Evolutionary conservation across 2,888 invertebrate species (phyloP).

Genomic region (Orchestes rusci): DNA sequence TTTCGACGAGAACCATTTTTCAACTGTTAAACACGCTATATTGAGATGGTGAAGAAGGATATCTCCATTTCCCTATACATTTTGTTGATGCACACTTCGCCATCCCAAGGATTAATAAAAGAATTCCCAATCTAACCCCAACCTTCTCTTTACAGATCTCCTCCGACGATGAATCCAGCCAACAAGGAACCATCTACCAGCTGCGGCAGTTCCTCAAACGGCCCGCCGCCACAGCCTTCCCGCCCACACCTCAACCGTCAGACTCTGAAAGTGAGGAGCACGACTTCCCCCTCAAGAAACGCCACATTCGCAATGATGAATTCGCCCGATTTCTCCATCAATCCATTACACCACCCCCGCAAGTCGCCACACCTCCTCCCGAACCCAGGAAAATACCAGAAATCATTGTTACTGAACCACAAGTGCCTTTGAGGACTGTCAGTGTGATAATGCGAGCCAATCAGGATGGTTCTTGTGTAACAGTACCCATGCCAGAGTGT

Average conservation of each 20-base stretch:
- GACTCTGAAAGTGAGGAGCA: constrained; percentile 61
- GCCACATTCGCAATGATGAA: constrained; percentile 48
- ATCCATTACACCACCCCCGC: constrained; percentile 36
- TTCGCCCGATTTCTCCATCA: constrained; percentile 27
- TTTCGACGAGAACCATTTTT: too few relatives aligned
- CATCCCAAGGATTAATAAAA: too few relatives aligned
- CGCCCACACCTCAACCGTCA: constrained; percentile 74
- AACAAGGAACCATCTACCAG: constrained; percentile 29
- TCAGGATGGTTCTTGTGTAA: constrained; percentile 63
- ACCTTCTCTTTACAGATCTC: constrained; percentile 33
- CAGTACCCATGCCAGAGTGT: constrained; percentile 26
- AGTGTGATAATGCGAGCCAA: constrained; percentile 85
- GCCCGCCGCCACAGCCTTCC: constrained; percentile 29
- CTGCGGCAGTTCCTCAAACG: constrained; percentile 32
- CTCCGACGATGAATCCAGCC: constrained; percentile 32
- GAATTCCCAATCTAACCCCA: too few relatives aligned
- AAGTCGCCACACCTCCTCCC: constrained; percentile 45
- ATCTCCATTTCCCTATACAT: too few relatives aligned
- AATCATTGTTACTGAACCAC: not conserved
- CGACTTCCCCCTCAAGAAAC: constrained; percentile 52
- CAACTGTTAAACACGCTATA: too few relatives aligned
- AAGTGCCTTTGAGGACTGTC: constrained; percentile 40
- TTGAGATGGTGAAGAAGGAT: too few relatives aligned
- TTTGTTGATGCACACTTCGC: too few relatives aligned
- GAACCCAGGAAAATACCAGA: constrained; percentile 3